Conservation (phyloP, 2,797 vertebrate genomes). For the Jordanella pulchra region DNA sequence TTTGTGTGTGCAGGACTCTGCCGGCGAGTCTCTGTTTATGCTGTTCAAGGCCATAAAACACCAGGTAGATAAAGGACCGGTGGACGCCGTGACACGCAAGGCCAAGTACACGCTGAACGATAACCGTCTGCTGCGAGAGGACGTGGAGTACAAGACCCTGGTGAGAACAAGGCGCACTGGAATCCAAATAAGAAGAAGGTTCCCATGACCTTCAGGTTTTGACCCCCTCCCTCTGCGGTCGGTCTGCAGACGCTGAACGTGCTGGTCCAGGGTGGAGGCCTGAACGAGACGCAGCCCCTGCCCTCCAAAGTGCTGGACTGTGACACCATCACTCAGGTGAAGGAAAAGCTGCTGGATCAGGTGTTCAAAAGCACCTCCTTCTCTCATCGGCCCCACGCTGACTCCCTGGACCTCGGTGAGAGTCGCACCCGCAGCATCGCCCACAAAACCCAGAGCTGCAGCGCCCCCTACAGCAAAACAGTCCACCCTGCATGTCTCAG, state of each 20-base stretch:
- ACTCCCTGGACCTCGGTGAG: conserved; percentile 93
- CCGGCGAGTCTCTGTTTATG: conserved; percentile 96
- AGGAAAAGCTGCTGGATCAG: conserved; percentile 97
- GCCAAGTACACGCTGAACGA: conserved; percentile 98
- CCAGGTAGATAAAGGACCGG: conserved; percentile 97
- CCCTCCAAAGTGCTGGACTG: conserved; percentile 92
- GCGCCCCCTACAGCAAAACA: conserved; percentile 25
- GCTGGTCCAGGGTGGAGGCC: conserved; percentile 81
- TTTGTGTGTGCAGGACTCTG: conserved; percentile 85
- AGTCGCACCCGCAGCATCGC: background rate
- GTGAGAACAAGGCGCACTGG: conserved; percentile 70
- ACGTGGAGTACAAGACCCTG: conserved; percentile 94
- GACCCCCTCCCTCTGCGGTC: background rate
- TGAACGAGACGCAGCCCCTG: conserved; percentile 85
- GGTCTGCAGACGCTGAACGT: conserved; percentile 88
- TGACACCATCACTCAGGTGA: conserved; percentile 96
- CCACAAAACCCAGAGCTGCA: conserved; percentile 12
- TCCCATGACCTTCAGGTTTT: background rate
- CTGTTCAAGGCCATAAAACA: conserved; percentile 97
- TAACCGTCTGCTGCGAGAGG: conserved; percentile 94
- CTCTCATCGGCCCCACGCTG: conserved; percentile 88
- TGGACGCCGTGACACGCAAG: conserved; percentile 95
- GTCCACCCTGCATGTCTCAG: no score
- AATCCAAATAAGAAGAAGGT: background rate
- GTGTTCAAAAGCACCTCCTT: conserved; percentile 92